These are phyloP conservation scores for Danionella cerebrum DNA, from an alignment of 2,113 vertebrate genomes.

Conservation along the genomic window DNA sequence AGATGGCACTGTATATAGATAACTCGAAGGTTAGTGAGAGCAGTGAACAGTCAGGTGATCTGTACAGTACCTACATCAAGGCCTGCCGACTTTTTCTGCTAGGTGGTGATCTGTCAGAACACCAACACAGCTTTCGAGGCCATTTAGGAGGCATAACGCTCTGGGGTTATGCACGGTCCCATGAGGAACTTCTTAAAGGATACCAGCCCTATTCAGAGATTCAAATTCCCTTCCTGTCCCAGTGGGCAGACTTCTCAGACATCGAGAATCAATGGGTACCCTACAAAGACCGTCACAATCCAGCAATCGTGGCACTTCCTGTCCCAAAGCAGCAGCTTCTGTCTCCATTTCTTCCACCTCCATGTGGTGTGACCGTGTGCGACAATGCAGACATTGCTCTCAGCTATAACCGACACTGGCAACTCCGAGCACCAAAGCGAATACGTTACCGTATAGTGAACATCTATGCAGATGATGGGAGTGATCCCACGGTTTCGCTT, in stretches of 20 bases:
- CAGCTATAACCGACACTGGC: conserved; percentile 80
- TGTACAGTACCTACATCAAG: conserved; percentile 84
- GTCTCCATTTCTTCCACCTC: conserved; percentile 68
- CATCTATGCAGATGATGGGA: conserved; percentile 66
- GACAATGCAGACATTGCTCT: conserved; percentile 82
- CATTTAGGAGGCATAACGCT: conserved; percentile 70
- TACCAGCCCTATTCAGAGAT: conserved; percentile 38
- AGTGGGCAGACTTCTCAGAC: conserved; percentile 63
- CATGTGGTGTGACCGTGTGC: conserved; percentile 79
- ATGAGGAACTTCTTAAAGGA: conserved; percentile 62
- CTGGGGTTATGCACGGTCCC: conserved; percentile 67
- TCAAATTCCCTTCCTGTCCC: conserved; percentile 36
- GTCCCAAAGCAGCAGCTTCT: conserved; percentile 57
- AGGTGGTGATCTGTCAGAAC: conserved; percentile 75
- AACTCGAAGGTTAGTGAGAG: conserved; percentile 78
- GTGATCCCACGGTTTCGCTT: conserved; percentile 69
- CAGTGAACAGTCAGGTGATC: conserved; percentile 67
- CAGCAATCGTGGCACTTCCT: conserved; percentile 59
- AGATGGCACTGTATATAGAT: conserved; percentile 80
- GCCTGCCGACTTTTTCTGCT: conserved; percentile 81
- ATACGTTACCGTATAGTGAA: conserved; percentile 85
- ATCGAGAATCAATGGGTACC: conserved; percentile 69
- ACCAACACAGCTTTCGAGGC: conserved; percentile 72
- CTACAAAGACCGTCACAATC: conserved; percentile 67
- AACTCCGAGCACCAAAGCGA: conserved; percentile 69